phyloP scores from a whole-genome alignment of 1,140 invertebrate genomes.

The Ladona fulva region DNA sequence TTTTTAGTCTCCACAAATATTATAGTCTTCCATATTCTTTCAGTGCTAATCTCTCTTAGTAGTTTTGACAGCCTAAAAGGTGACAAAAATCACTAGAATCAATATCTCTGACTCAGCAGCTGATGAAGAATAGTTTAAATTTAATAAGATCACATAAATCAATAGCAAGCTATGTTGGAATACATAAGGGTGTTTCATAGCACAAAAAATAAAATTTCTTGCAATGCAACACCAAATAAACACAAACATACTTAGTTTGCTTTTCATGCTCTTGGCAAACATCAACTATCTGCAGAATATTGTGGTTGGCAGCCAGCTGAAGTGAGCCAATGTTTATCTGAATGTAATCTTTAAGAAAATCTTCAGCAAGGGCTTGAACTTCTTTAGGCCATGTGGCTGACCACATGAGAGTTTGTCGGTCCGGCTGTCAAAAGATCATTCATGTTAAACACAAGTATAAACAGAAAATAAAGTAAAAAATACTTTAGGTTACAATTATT shows the following conservation, averaged over 20 bases:
- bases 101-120: not conserved
- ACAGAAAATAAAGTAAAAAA: not conserved
- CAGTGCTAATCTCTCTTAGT: constrained; percentile 43
- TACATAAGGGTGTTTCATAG: too few relatives aligned
- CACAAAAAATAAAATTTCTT: too few relatives aligned
- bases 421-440: constrained; percentile 37
- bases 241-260: constrained; percentile 32
- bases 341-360: constrained; percentile 53
- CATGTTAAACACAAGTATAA: not conserved
- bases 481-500: not conserved
- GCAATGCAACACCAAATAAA: too few relatives aligned
- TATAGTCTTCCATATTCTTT: constrained; percentile 49
- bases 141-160: too few relatives aligned
- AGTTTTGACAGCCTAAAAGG: constrained; percentile 29
- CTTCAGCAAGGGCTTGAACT: constrained; percentile 50
- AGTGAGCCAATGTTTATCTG: constrained; percentile 57
- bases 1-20: constrained; percentile 61
- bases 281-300: constrained; percentile 56
- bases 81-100: not conserved
- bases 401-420: constrained; percentile 61
- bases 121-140: too few relatives aligned
- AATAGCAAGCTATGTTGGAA: too few relatives aligned
- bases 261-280: constrained; percentile 46
- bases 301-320: constrained; percentile 55
- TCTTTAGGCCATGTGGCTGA: constrained; percentile 64